Evolutionary conservation across 2,113 vertebrate genomes (phyloP).

Genomic region (Porphyrio hochstetteri): DNA sequence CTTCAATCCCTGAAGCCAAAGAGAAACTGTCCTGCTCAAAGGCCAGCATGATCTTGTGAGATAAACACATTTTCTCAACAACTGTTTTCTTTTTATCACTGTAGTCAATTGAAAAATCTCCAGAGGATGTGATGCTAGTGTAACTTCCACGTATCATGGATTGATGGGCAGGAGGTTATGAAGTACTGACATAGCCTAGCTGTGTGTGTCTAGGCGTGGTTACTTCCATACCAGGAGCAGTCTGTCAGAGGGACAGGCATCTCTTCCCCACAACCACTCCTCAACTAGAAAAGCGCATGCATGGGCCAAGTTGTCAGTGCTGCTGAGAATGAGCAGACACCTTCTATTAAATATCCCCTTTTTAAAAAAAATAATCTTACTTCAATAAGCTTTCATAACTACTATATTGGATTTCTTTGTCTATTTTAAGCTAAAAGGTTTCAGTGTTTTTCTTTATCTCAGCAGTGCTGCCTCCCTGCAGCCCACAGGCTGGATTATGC

Average conservation of each 20-base stretch:
- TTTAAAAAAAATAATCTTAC: neutral
- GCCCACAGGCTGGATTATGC: neutral
- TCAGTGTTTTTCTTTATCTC: neutral
- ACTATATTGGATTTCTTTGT: neutral
- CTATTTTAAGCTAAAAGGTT: neutral
- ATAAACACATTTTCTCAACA: neutral
- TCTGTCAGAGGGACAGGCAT: neutral
- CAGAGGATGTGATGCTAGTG: neutral
- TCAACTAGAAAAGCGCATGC: neutral
- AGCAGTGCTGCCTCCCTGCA: neutral
- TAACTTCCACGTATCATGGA: neutral
- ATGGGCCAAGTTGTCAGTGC: neutral
- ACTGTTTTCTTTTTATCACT: neutral
- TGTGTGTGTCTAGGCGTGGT: neutral
- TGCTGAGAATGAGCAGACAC: neutral
- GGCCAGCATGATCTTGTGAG: neutral
- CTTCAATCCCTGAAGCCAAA: rapidly evolving
- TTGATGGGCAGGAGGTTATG: neutral
- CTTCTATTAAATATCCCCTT: neutral
- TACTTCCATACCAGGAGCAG: neutral
- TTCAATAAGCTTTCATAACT: neutral
- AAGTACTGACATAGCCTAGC: rapidly evolving
- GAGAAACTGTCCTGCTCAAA: neutral
- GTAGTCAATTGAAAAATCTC: neutral
- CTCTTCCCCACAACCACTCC: rapidly evolving